Percentiles rank a stretch among this genome's conserved stretches.
These are phyloP conservation scores for Aplysina aerophoba DNA, from an alignment of 37 sponge, comb jelly and placozoan genomes.

Conservation along the genomic window DNA sequence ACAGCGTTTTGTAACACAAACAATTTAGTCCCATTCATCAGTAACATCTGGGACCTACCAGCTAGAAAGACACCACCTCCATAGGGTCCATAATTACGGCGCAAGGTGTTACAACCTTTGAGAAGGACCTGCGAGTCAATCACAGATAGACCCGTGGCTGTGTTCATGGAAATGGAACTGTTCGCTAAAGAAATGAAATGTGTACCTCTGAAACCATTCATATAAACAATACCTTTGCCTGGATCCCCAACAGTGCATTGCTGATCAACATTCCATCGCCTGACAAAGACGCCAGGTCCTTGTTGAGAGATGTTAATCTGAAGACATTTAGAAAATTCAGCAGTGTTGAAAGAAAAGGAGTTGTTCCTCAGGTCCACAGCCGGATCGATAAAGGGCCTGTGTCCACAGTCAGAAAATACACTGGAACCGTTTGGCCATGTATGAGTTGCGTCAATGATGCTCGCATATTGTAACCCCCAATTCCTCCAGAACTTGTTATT, in stretches of 20 bases:
- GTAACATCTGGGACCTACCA: neutral
- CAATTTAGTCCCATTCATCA: neutral
- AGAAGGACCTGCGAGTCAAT: neutral
- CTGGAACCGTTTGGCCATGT: no score
- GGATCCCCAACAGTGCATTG: no score
- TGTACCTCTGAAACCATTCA: neutral
- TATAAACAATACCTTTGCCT: neutral
- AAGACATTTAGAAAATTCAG: no score
- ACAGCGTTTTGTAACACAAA: neutral
- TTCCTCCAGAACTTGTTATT: neutral
- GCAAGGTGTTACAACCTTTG: neutral
- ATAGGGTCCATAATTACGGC: neutral
- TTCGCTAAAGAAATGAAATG: no score
- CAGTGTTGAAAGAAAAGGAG: no score
- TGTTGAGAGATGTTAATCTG: no score
- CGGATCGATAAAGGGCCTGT: no score
- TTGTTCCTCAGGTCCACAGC: no score
- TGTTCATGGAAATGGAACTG: neutral
- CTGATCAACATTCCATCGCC: no score
- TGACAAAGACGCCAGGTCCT: no score
- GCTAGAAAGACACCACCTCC: neutral
- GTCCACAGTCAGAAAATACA: no score
- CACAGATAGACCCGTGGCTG: neutral
- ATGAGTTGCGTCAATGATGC: neutral
- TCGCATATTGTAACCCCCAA: slow-evolving; percentile 13